Evolutionary conservation across 2,888 invertebrate species (phyloP), one percentile per base, ranked within the genome.

Genomic region (Andrena haemorrhoa): DNA sequence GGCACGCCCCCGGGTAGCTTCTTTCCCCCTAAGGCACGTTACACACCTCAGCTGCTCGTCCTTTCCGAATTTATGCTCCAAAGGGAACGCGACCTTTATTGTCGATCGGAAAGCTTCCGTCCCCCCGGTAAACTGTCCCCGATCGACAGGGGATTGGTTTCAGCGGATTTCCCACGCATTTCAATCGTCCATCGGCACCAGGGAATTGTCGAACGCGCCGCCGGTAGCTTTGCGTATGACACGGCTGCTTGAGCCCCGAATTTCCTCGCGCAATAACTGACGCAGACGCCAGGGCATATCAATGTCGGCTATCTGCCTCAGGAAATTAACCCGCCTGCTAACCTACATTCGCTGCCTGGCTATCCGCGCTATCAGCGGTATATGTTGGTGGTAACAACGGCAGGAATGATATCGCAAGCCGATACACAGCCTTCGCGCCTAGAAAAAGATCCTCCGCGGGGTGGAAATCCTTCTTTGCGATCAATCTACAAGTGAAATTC

Each of bases 261-360:
- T 81, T 82, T 88, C 84, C 86, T 73, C 65, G 20, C 58, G 66
- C 79, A 80, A 82, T 83, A 85, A 82, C 82, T 63, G 78, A 66
- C 79, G 76, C 84, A 68, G 86, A 84, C 81, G 75, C 66, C 82
- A 69, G 77, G n/a, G 26, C 74, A 31, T 75, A 75, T 82, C 84
- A 61, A 29, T 47, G 58, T 53, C 35, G 75, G 47, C 72, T 82
- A 88, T 88, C 87, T 83, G 64, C 74, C 78, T 80, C 88, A 88
- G 88, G 88, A 88, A 88, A 88, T 88, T 88, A 88, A 88, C 88
- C 83, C 72, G 77, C 75, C 77, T 70, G 70, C 72, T 88, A 87
- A 77, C 86, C 88, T 79, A 88, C 82, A 88, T 87, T 81, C 79
- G 26, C 35, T 33, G 66, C 33, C 47, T 47, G 71, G 71, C 65